These are phyloP conservation scores for Amphimallon solstitiale DNA, from an alignment of 2,888 invertebrate genomes.

Conservation along the genomic window DNA sequence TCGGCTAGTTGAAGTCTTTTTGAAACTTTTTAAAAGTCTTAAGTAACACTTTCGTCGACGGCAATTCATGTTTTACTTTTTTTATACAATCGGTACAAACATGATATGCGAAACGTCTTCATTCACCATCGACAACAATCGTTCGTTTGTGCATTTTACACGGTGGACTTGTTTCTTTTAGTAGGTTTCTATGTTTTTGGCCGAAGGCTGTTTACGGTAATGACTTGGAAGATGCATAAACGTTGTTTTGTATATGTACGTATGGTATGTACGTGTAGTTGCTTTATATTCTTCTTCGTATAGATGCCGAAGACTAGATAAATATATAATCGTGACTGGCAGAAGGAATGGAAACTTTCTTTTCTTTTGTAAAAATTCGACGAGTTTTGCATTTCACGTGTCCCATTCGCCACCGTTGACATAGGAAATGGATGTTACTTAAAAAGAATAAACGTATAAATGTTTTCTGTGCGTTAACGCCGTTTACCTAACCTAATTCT, in stretches of 20 bases:
- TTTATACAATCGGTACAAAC: not conserved
- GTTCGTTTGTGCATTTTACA: conserved; percentile 26
- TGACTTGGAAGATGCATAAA: conserved; percentile 23
- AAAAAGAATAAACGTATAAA: too few relatives aligned
- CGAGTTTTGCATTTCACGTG: not conserved
- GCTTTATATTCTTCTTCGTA: not conserved
- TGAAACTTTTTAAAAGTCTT: conserved; percentile 6
- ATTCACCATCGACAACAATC: conserved; percentile 28
- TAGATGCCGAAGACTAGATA: not conserved
- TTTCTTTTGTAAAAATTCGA: not conserved
- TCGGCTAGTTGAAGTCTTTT: conserved; percentile 1
- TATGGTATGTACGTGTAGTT: not conserved
- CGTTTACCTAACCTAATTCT: not conserved
- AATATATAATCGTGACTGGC: not conserved
- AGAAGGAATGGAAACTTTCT: conserved; percentile 1
- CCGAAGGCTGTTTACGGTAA: conserved; percentile 37
- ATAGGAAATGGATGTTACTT: not conserved
- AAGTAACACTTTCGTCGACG: conserved; percentile 1
- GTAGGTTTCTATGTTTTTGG: conserved; percentile 51
- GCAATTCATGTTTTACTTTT: not conserved
- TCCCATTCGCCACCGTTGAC: not conserved
- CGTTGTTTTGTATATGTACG: not conserved
- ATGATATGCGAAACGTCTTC: not conserved
- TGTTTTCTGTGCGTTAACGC: not conserved
- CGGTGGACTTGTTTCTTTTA: conserved; percentile 45